Base-by-base conservation (phyloP, 2,888 invertebrate species). In the Serripes groenlandicus region DNA sequence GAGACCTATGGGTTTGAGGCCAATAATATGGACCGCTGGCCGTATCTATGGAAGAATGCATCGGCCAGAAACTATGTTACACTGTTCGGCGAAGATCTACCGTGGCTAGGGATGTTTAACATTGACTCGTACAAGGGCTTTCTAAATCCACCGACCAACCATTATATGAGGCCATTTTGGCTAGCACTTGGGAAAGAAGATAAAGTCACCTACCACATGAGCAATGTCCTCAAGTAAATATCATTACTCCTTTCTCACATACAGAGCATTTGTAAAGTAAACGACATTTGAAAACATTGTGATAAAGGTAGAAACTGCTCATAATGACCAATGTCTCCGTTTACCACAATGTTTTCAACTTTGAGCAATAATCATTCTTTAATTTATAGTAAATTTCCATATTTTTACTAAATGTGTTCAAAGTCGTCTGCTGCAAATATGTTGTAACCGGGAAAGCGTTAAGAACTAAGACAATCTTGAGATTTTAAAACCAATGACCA, bases 121-220 rank as follows among this genome's bases (percentile, higher is more conserved):
- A n/a, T n/a, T n/a, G 28, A 68, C 11, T 64, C 58, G 21, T 62
- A 62, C 9, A 71, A 78, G 32, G 86, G 89, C 0, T 87, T 85
- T 52, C 35, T 28, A 2, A 56, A 32, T 0, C 78, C 69, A 23
- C 87, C 88, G 3, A 81, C 83, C 23, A 79, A 86, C 26, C 87
- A 89, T 49, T 86, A 89, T 30, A 85, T 89, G 86, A 69, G 89
- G n/a, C 85, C 87, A 9, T 87, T 69, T 58, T 79, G 75, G 72
- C 35, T 86, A 11, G 83, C 77, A 15, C 49, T 88, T 21, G 74
- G 75, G 1, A 66, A 80, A 56, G 54, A 32, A 23, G 54, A 70
- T 21, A 70, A 52, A 9, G 34, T 70, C 28, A n/a, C 11, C 21
- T 70, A 70, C 42, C 52, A 70, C 15, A 2, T 70, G 23, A 54